phyloP scores from a whole-genome alignment of 1,140 invertebrate genomes.

The Vanessa tameamea region DNA sequence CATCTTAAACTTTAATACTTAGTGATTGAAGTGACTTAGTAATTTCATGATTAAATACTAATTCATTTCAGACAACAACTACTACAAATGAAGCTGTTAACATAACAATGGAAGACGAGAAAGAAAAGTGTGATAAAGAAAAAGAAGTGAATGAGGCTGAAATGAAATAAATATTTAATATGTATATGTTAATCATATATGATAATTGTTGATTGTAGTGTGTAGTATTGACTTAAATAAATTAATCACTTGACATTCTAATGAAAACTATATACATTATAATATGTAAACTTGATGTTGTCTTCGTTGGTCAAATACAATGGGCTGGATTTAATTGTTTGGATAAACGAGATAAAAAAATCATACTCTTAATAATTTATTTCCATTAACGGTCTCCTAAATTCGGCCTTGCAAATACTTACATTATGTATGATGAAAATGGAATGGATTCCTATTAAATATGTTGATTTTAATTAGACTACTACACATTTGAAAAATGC shows the following conservation, averaged over 20 bases:
- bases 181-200: not conserved
- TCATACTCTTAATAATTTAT: too few relatives aligned
- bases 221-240: slow-evolving; percentile 5
- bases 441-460: not conserved
- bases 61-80: too few relatives aligned
- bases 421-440: slow-evolving; percentile 7
- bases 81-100: not conserved
- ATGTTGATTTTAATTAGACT: not conserved
- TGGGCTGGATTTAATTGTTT: too few relatives aligned
- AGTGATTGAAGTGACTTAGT: too few relatives aligned
- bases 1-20: too few relatives aligned
- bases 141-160: slow-evolving; percentile 3
- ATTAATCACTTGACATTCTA: slow-evolving; percentile 7
- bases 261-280: not conserved
- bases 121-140: not conserved
- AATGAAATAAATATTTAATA: not conserved
- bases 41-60: too few relatives aligned
- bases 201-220: not conserved
- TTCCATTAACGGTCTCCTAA: too few relatives aligned
- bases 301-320: not conserved
- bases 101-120: not conserved
- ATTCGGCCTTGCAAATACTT: not conserved
- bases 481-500: not conserved
- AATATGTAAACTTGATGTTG: not conserved
- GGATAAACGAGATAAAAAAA: too few relatives aligned